These are phyloP conservation scores for Brenthis daphne DNA, from an alignment of 2,888 invertebrate species.

Conservation along the genomic window DNA sequence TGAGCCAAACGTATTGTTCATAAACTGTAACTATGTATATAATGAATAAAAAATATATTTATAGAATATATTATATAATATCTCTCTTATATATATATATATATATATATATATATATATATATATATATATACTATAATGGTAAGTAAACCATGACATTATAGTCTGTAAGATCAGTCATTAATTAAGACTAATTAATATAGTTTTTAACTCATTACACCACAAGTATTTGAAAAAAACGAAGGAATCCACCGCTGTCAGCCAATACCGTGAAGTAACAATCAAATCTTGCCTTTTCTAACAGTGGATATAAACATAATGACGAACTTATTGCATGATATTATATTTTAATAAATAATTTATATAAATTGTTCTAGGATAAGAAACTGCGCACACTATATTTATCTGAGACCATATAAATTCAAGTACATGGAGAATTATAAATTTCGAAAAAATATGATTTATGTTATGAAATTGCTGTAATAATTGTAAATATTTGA, in stretches of 20 bases:
- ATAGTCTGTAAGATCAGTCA: constrained; percentile 16
- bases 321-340: constrained; percentile 32
- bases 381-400: constrained; percentile 23
- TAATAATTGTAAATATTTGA: too few relatives aligned
- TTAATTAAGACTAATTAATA: constrained; percentile 2
- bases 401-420: not conserved
- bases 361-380: constrained; percentile 26
- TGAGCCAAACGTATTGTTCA: too few relatives aligned
- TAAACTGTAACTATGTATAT: too few relatives aligned
- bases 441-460: too few relatives aligned
- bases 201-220: constrained; percentile 5
- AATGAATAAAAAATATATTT: too few relatives aligned
- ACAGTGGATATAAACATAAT: constrained; percentile 26
- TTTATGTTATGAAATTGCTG: too few relatives aligned
- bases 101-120: too few relatives aligned
- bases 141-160: not conserved
- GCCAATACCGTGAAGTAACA: constrained; percentile 28
- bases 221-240: constrained; percentile 15
- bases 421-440: not conserved
- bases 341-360: constrained; percentile 35
- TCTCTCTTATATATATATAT: too few relatives aligned
- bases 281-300: constrained; percentile 23
- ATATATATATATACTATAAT: too few relatives aligned
- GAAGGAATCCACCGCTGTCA: constrained; percentile 22
- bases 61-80: too few relatives aligned